phyloP scores from a whole-genome alignment of 2,888 invertebrate species.

The Rotaria macrura region DNA sequence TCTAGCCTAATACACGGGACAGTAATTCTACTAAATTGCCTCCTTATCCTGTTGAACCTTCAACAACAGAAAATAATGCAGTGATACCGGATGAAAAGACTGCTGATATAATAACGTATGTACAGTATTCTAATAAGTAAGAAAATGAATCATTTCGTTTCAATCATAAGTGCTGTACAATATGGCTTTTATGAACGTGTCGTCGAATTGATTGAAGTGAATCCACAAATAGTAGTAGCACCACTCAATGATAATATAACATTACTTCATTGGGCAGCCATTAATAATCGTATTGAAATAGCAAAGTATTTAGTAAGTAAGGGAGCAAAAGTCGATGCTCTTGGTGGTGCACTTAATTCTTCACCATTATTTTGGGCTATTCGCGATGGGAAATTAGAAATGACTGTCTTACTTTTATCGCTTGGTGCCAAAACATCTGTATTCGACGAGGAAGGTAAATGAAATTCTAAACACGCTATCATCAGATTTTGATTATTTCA shows the following conservation, averaged over 20 bases:
- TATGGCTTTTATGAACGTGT: constrained; percentile 58
- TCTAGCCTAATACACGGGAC: not conserved
- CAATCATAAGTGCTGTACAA: constrained; percentile 60
- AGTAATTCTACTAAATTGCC: not conserved
- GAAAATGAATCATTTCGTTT: not conserved
- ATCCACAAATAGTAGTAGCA: constrained; percentile 78
- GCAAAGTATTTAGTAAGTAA: constrained; percentile 74
- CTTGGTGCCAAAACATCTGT: constrained; percentile 76
- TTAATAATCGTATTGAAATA: constrained; percentile 86
- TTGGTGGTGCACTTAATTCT: constrained; percentile 87
- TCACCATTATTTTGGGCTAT: constrained; percentile 97
- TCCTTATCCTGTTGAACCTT: not conserved
- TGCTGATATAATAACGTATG: not conserved
- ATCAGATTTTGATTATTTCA: not conserved
- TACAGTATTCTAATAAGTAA: not conserved
- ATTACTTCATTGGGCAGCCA: constrained; percentile 95
- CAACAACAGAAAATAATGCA: not conserved
- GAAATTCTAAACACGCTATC: not conserved
- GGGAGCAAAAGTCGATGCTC: constrained; percentile 76
- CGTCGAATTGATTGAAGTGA: constrained; percentile 70
- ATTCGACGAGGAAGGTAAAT: constrained; percentile 72
- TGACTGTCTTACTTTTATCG: constrained; percentile 66
- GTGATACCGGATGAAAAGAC: not conserved
- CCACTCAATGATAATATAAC: constrained; percentile 72
- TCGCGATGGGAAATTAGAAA: constrained; percentile 73